Evolutionary conservation across 2,113 vertebrate genomes (phyloP).

Genomic region (Columba janthina): DNA sequence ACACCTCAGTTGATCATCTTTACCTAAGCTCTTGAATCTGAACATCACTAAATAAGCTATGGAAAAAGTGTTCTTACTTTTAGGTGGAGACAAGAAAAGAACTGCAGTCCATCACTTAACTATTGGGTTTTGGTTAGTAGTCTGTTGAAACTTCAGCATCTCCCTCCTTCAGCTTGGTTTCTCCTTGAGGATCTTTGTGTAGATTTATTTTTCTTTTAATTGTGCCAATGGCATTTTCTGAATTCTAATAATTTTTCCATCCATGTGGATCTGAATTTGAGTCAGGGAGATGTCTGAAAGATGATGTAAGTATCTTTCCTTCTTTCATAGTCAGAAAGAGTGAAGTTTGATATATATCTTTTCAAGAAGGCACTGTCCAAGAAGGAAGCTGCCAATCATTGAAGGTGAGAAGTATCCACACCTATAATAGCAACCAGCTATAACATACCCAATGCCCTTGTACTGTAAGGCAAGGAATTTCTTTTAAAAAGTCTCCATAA

Average conservation of each 20-base stretch:
- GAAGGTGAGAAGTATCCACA: neutral
- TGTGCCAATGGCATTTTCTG: neutral
- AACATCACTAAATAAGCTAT: neutral
- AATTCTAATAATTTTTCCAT: neutral
- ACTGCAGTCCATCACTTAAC: neutral
- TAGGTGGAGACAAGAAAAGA: neutral
- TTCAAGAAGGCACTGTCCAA: neutral
- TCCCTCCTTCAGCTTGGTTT: neutral
- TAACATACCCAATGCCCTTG: neutral
- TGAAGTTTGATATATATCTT: neutral
- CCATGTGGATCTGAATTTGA: neutral
- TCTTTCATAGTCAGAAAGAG: neutral
- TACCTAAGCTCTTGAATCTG: neutral
- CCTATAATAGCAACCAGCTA: neutral
- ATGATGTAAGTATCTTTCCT: neutral
- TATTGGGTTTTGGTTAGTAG: neutral
- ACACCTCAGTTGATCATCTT: neutral
- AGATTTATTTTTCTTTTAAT: neutral
- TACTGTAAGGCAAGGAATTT: neutral
- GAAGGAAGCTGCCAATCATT: neutral
- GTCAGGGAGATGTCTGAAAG: neutral
- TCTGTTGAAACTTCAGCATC: neutral
- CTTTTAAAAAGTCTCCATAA: neutral
- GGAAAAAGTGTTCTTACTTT: neutral
- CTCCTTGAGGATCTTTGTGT: neutral